Evolutionary conservation across 2,888 invertebrate species (phyloP), one percentile per base, ranked within the genome.

Genomic region (Drosophila robusta): DNA sequence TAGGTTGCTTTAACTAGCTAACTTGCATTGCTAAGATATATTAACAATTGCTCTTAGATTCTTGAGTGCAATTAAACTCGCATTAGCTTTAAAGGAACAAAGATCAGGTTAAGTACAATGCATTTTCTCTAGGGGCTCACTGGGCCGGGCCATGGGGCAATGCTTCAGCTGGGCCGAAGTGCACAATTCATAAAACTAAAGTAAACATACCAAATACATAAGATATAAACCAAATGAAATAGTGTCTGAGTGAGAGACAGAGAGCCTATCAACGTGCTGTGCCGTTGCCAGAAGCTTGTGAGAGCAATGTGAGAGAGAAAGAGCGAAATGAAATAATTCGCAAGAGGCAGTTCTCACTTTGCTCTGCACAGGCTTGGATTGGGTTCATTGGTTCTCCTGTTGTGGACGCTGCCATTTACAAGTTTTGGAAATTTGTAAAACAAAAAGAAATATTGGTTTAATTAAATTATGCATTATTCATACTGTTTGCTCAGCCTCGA

Each of bases 391-490:
- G 42, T 58, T 65, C 18, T 61, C 50, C 54, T 74, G 57, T 38
- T 51, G 58, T 57, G 60, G 42, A 47, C 61, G 54, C 79, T 77
- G 77, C 69, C 78, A 75, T 51, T 78, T 73, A 76, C 70, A 77
- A 61, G 49, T 50, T 71, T 64, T 55, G 39, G 42, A 42, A 70
- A 58, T 67, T 81, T 56, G 47, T 68, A 67, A 76, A 86, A 71
- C 78, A 78, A 78, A 62, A 85, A 70, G 76, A 66, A 85, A 80
- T 78, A 89, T 83, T 90, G 70, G 77, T 72, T 84, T 81, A 84
- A 87, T 81, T 87, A 84, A 84, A 87, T 89, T 90, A 90, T 89
- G 89, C 66, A 87, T 90, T 84, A 90, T 91, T 90, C 90, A 90
- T 90, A 90, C 90, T 90, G 90, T 90, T 90, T 90, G 84, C 84